Conservation (phyloP, 2,797 vertebrate genomes). For the Gorsachius magnificus region DNA sequence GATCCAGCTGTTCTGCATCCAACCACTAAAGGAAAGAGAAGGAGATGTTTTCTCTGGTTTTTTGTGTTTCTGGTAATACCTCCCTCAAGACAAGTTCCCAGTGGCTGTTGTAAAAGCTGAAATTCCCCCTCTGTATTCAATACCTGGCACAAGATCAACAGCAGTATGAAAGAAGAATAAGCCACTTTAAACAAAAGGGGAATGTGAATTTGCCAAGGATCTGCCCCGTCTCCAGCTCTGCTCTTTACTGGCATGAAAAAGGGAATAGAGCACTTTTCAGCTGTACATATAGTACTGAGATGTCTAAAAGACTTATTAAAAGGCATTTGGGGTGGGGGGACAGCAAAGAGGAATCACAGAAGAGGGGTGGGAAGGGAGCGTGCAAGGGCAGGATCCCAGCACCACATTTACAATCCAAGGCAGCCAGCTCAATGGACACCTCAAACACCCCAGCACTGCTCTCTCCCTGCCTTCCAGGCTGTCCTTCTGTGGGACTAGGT, state of each 20-base stretch:
- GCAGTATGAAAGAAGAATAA: neutral
- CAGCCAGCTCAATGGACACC: neutral
- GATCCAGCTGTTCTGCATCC: neutral
- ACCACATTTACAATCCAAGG: neutral
- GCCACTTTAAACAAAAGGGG: neutral
- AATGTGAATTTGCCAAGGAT: neutral
- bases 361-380: neutral
- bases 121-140: neutral
- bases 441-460: accelerated
- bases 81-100: neutral
- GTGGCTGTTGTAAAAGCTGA: neutral
- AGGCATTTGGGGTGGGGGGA: neutral
- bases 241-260: neutral
- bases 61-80: neutral
- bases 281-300: neutral
- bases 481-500: neutral
- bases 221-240: neutral
- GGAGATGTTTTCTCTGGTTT: neutral
- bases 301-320: neutral
- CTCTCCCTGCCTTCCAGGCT: neutral
- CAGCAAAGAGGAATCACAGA: neutral
- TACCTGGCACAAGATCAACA: neutral
- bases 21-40: neutral
- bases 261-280: neutral
- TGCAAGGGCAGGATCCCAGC: neutral